phyloP scores from a whole-genome alignment of 92 coral and sea anemone genomes.

The Zoanthus sansibaricus region DNA sequence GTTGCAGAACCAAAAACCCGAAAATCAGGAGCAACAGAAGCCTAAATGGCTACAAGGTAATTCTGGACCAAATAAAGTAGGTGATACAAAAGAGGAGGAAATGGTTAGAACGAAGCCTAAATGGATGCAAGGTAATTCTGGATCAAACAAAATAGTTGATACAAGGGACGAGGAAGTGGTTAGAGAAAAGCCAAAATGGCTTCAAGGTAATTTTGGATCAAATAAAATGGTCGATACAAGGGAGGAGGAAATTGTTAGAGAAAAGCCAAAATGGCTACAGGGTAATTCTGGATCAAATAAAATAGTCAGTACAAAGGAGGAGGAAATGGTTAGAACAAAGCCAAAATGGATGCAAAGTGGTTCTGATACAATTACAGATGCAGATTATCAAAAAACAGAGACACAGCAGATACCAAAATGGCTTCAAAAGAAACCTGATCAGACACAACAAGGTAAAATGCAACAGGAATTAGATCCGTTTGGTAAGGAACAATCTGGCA shows the following conservation, averaged over 20 bases:
- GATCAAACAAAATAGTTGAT: conserved; percentile 23
- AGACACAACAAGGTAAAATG: neutral
- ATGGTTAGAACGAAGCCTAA: neutral
- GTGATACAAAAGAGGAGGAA: neutral
- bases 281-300: conserved; percentile 32
- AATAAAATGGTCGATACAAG: conserved; percentile 18
- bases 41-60: conserved; percentile 12
- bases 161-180: neutral
- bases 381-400: conserved; percentile 30
- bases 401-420: conserved; percentile 38
- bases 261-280: conserved; percentile 2
- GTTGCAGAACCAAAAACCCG: conserved; percentile 7
- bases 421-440: conserved; percentile 41
- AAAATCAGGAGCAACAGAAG: conserved; percentile 1
- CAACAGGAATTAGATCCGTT: neutral
- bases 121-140: conserved; percentile 19
- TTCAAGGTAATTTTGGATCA: conserved; percentile 14
- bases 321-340: neutral
- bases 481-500: neutral
- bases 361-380: conserved; percentile 44
- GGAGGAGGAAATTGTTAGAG: neutral
- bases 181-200: neutral
- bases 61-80: conserved; percentile 30
- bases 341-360: conserved; percentile 62
- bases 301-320: neutral